Conservation (phyloP, 2,113 vertebrate species). For the Sitta europaea region DNA sequence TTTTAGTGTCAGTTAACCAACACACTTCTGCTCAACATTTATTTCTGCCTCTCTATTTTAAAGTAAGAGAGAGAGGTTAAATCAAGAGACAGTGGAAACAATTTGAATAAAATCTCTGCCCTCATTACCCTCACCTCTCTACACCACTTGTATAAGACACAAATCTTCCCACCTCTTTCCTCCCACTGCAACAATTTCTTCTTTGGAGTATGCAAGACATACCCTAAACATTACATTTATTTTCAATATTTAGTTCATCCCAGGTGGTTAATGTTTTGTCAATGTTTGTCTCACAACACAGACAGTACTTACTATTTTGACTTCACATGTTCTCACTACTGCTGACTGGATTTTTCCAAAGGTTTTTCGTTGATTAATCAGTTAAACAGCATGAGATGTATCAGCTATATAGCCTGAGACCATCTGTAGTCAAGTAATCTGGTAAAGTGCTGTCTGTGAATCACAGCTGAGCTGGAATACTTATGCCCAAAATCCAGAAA, state of each 20-base stretch:
- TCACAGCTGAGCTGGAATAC: neutral
- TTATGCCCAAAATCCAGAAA: neutral
- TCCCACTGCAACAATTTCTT: neutral
- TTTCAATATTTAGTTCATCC: neutral
- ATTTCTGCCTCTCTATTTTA: neutral
- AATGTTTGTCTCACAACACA: neutral
- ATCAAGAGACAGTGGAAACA: neutral
- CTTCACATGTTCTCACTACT: slow-evolving; percentile 20
- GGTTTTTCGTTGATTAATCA: slow-evolving; percentile 42
- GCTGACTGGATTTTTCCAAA: slow-evolving; percentile 57
- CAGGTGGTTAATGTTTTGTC: neutral
- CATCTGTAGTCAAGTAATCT: slow-evolving; percentile 6
- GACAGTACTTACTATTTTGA: neutral
- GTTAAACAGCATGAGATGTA: neutral
- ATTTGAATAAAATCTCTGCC: neutral
- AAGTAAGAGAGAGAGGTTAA: neutral
- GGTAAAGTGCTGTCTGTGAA: slow-evolving; percentile 27
- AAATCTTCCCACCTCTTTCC: neutral
- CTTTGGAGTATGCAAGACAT: neutral
- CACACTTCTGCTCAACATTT: neutral
- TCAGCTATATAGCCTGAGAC: neutral
- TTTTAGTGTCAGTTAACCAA: neutral
- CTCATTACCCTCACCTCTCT: neutral
- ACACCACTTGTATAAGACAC: neutral
- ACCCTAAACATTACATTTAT: neutral